Evolutionary conservation across 2,888 invertebrate species (phyloP).

Genomic region (Nemotelus nigrinus): DNA sequence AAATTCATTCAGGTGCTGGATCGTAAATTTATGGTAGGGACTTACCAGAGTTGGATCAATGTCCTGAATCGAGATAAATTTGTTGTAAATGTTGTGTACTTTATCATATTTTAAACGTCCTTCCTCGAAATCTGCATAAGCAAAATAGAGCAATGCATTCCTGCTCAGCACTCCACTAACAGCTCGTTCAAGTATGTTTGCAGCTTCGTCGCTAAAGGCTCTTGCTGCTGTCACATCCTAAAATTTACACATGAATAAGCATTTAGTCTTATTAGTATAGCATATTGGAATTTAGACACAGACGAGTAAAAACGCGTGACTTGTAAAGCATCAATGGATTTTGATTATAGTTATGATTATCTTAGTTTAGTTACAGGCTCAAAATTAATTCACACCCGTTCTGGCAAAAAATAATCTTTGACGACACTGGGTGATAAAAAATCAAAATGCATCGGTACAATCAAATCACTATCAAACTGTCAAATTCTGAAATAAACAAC

Average conservation of each 20-base stretch:
- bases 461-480: constrained; percentile 13
- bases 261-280: background rate
- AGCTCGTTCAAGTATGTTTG: constrained; percentile 93
- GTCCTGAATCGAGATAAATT: constrained; percentile 86
- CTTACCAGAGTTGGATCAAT: constrained; percentile 93
- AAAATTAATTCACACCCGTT: background rate
- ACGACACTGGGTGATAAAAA: background rate
- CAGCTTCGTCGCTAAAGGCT: constrained; percentile 93
- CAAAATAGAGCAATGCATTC: constrained; percentile 95
- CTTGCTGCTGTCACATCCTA: constrained; percentile 94
- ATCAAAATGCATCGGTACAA: constrained; percentile 38
- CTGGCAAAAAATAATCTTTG: too few relatives aligned
- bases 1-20: background rate
- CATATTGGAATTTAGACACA: constrained; percentile 42
- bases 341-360: constrained; percentile 51
- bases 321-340: constrained; percentile 60
- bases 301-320: constrained; percentile 57
- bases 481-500: constrained; percentile 27
- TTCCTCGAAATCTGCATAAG: constrained; percentile 99
- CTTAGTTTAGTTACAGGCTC: constrained; percentile 5
- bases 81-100: constrained; percentile 94
- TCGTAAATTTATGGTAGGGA: background rate
- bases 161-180: constrained; percentile 88
- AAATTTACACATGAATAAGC: constrained; percentile 51
- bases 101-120: constrained; percentile 95